Percentiles rank a stretch among this genome's conserved stretches.
These are phyloP conservation scores for Plebejus argus DNA, from an alignment of 2,888 invertebrate genomes.

Conservation along the genomic window DNA sequence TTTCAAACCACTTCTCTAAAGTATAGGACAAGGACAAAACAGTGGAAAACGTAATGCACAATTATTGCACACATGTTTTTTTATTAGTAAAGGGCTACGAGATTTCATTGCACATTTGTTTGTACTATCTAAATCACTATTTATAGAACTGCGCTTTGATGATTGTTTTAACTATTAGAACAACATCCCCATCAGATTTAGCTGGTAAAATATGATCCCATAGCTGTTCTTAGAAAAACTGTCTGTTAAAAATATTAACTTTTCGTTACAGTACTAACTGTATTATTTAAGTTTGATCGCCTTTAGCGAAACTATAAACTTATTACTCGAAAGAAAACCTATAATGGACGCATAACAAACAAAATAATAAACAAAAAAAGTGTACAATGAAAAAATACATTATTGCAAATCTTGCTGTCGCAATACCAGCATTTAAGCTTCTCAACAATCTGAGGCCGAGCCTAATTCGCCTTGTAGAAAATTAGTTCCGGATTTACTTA, in stretches of 20 bases:
- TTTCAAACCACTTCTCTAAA: no score
- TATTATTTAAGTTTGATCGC: no score
- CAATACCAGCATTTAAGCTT: background rate
- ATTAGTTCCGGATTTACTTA: conserved; percentile 29
- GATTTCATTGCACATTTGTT: background rate
- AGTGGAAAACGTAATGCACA: no score
- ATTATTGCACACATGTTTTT: no score
- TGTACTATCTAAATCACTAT: background rate
- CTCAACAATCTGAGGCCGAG: background rate
- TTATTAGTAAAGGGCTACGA: background rate
- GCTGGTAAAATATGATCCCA: background rate
- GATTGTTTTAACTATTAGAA: background rate
- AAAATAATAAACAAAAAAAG: no score
- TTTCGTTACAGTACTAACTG: no score
- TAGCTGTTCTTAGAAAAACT: background rate
- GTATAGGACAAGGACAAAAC: no score
- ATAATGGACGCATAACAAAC: background rate
- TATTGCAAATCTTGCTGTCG: conserved; percentile 1
- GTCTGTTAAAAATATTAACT: no score
- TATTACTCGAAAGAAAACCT: background rate
- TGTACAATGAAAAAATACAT: background rate
- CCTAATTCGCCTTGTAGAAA: conserved; percentile 23
- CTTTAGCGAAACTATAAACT: no score
- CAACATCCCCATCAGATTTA: background rate
- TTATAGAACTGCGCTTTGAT: background rate